Base-by-base conservation (phyloP, 2,113 vertebrate species). In the Eurystomus gularis region DNA sequence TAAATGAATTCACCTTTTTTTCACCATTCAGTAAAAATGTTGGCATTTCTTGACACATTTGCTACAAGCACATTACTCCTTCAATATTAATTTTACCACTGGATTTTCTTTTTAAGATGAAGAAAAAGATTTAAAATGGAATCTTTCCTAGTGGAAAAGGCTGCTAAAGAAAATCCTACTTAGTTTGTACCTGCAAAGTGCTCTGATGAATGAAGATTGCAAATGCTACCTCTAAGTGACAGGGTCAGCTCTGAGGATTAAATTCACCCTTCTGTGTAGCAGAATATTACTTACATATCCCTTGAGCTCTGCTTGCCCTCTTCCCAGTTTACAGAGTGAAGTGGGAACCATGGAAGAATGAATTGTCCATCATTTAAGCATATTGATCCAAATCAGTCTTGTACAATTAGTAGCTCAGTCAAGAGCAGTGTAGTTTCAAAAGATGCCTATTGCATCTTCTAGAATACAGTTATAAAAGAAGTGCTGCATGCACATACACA, bases 361-460 rank as follows among this genome's bases (percentile, higher is more conserved):
- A 94, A 94, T 35, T 80, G 62, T 92, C 85, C 71, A 70, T 95
- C 82, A 62, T 90, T 94, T 83, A 88, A 80, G 71, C 23, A 42
- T 66, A 96, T 83, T 86, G 86, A 96, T 94, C 71, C 58, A 88
- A 83, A 92, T 77, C 83, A 94, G 60, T 90, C 86, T 51, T 70
- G 28, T 77, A 82, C 76, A 82, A 92, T 86, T 83, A 95, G 71
- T 46, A 93, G 71, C 68, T 62, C 90, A 49, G 62, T 58, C 75
- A 90, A 69, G 37, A 92, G 62, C 68, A 86, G n/a, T 0, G 0
- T 18, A 7, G 31, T 69, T 92, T 88, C 54, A 13, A 77, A 44
- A 69, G 62, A 37, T 5, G 7, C 20, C 62, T 52, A 5, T 69
- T 80, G 71, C 4, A 1, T 54, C 71, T 62, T 51, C 44, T 44